Evolutionary conservation across 2,888 invertebrate genomes (phyloP).

Genomic region (Lucinisca nassula): DNA sequence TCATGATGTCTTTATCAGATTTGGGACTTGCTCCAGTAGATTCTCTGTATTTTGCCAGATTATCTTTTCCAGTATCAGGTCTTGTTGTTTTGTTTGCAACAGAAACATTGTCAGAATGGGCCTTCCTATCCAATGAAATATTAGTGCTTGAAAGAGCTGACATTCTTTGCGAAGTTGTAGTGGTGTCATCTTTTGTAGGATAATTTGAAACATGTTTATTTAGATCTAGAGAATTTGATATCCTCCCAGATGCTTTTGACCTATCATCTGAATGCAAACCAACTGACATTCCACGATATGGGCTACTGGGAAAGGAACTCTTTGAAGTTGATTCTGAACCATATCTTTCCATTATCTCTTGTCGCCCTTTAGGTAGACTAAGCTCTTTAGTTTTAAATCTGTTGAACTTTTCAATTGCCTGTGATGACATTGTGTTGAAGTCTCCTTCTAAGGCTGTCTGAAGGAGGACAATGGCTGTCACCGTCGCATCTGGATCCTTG

Average conservation of each 20-base stretch:
- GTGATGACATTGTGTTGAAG: slow-evolving; percentile 22
- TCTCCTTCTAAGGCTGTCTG: slow-evolving; percentile 48
- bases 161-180: background rate
- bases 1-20: background rate
- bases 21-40: background rate
- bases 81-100: background rate
- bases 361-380: slow-evolving; percentile 51
- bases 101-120: no score
- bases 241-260: background rate
- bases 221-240: background rate
- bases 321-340: background rate
- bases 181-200: background rate
- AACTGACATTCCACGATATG: background rate
- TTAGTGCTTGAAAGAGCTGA: background rate
- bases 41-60: background rate
- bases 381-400: slow-evolving; percentile 21
- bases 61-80: background rate
- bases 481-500: slow-evolving; percentile 66
- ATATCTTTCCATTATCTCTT: slow-evolving; percentile 4
- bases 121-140: background rate
- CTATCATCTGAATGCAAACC: background rate
- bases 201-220: no score
- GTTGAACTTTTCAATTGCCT: slow-evolving; percentile 25
- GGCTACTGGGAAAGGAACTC: background rate
- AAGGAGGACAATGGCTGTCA: slow-evolving; percentile 58